Percentiles rank a stretch among this genome's conserved stretches.
These are phyloP conservation scores for Boloria selene DNA, from an alignment of 2,888 invertebrate genomes.

Conservation along the genomic window DNA sequence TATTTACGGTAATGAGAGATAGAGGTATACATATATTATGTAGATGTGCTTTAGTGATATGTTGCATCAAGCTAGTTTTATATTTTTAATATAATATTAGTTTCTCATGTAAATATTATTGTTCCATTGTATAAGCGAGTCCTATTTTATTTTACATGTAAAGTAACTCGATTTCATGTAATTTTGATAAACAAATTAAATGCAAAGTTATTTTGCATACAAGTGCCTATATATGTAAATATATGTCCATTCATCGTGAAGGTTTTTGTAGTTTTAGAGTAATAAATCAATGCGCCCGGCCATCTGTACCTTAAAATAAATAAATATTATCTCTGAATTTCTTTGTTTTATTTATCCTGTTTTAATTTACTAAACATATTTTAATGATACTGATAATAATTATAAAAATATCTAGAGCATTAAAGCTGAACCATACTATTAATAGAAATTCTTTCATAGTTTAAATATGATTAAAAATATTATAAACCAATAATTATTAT, in stretches of 20 bases:
- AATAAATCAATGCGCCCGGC: constrained; percentile 54
- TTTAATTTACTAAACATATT: constrained; percentile 20
- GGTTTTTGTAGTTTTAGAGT: constrained; percentile 51
- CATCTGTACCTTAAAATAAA: constrained; percentile 62
- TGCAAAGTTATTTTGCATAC: constrained; percentile 50
- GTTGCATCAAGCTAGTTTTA: constrained; percentile 29
- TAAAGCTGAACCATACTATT: too few relatives aligned
- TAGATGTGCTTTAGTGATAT: constrained; percentile 36
- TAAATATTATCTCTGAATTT: constrained; percentile 49
- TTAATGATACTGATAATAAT: not conserved
- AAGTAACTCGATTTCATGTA: constrained; percentile 15
- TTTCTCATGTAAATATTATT: constrained; percentile 31
- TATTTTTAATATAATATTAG: constrained; percentile 15
- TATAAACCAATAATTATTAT: too few relatives aligned
- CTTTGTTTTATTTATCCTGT: constrained; percentile 35
- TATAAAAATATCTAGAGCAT: not conserved
- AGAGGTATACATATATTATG: constrained; percentile 29
- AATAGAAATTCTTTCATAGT: too few relatives aligned
- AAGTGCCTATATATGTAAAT: constrained; percentile 61
- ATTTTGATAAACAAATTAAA: constrained; percentile 22
- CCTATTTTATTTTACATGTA: constrained; percentile 24
- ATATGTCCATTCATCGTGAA: constrained; percentile 29
- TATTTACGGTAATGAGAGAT: constrained; percentile 28
- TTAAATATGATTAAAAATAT: too few relatives aligned
- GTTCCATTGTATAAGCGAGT: constrained; percentile 10